Evolutionary conservation across 2,888 invertebrate genomes (phyloP).

Genomic region (Cyclophora albipunctata): DNA sequence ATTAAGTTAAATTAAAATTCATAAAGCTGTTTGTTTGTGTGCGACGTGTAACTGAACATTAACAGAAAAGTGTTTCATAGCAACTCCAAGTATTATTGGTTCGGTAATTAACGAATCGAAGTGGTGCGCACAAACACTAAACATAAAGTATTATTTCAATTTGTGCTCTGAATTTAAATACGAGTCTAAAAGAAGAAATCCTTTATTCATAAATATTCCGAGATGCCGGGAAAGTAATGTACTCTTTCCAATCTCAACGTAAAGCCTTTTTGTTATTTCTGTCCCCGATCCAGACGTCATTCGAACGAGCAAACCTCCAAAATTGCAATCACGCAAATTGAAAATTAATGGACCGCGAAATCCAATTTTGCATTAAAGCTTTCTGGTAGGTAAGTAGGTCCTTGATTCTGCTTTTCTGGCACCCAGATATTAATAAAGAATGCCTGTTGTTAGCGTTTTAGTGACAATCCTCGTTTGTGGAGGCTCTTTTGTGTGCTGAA

Average conservation of each 20-base stretch:
- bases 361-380: constrained; percentile 72
- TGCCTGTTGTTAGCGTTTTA: constrained; percentile 11
- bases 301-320: constrained; percentile 67
- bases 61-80: too few relatives aligned
- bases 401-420: constrained; percentile 33
- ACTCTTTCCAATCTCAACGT: constrained; percentile 55
- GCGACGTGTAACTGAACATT: too few relatives aligned
- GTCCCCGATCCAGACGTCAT: constrained; percentile 57
- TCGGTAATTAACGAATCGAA: too few relatives aligned
- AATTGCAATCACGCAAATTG: constrained; percentile 74
- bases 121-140: too few relatives aligned
- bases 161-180: background rate
- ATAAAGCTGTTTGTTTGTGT: too few relatives aligned
- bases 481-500: background rate
- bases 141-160: too few relatives aligned
- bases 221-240: constrained; percentile 35
- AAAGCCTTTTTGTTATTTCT: constrained; percentile 63
- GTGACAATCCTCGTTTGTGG: constrained; percentile 6
- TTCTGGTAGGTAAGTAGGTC: constrained; percentile 50
- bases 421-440: constrained; percentile 24
- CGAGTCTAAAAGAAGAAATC: background rate
- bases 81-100: too few relatives aligned
- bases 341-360: constrained; percentile 73
- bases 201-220: constrained; percentile 13
- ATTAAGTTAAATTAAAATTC: too few relatives aligned